phyloP scores from a whole-genome alignment of 64 coral and sea anemone genomes.

The Porites lutea region DNA sequence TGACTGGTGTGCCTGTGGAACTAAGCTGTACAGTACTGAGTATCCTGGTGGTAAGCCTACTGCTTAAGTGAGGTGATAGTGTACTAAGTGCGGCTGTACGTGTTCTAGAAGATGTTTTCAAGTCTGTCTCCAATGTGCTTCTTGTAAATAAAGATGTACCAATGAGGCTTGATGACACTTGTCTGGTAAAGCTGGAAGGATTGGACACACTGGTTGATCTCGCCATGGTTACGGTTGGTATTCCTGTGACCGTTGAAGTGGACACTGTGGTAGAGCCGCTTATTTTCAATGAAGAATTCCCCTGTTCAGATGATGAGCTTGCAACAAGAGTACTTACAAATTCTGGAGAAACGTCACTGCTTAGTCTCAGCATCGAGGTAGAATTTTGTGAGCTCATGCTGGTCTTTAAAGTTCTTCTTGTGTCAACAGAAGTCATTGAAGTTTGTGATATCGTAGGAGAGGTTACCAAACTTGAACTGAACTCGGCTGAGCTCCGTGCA shows the following conservation, averaged over 20 bases:
- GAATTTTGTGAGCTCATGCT: neutral
- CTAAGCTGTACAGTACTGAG: neutral
- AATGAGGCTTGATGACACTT: neutral
- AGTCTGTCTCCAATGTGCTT: neutral
- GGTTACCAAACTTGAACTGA: neutral
- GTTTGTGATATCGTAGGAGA: neutral
- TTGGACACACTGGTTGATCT: neutral
- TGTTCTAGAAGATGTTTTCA: neutral
- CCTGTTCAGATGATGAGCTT: neutral
- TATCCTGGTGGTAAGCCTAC: neutral
- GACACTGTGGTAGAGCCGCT: neutral
- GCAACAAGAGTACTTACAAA: neutral
- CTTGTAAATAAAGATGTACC: neutral
- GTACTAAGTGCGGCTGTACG: neutral
- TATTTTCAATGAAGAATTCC: neutral
- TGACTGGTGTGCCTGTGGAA: conserved; percentile 15
- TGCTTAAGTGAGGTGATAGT: neutral
- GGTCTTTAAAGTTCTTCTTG: neutral
- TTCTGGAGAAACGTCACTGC: neutral
- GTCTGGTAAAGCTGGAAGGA: neutral
- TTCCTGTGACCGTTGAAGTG: neutral
- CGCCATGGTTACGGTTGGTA: too few species aligned
- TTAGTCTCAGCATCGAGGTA: neutral
- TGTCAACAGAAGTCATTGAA: neutral
- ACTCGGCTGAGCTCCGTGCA: neutral